Base-by-base conservation (phyloP, 2,113 vertebrate genomes). In the Machaerirhynchus nigripectus region DNA sequence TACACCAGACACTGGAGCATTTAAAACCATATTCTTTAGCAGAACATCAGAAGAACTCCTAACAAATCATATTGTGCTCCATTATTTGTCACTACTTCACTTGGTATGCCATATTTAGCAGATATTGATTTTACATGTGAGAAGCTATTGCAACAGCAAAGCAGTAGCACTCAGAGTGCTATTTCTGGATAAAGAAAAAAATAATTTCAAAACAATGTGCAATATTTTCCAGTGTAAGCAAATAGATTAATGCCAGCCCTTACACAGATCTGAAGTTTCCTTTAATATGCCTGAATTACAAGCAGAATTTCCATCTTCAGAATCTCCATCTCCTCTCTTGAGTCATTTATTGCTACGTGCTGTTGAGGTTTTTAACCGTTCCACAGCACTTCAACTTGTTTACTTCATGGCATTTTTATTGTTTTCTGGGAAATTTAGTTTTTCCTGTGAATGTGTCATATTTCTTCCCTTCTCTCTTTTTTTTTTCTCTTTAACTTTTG, bases 121-220 rank as follows among this genome's bases (percentile, higher is more conserved):
- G 52, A 21, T 91, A 95, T 26, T 94, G 74, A 91, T 96, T 95
- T 91, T 88, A 76, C 6, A 68, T 31, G 33, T 50, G 30, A 71
- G 81, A 91, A 82, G 35, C 35, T 71, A 53, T 40, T 89, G 52
- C 85, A 91, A 75, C 22, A 89, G 68, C 55, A 73, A 40, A 84
- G 76, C 81, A 69, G 31, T 26, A 28, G 47, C 7, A 23, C 35
- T 90, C 33, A 52, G 28, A 80, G 37, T 65, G 37, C 30, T 89
- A 74, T 87, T 94, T 89, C 59, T 70, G 64, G 64, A 49, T 59
- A 26, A 77, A 84, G 35, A 44, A 74, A 77, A 50, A 37, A 37
- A 30, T 11, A 40, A 60, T 50, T 94, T 35, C 11, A 14, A 82
- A 94, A 39, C 4, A 67, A 59, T 22, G 4, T 28, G 42, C 52